A percentile compares a stretch with the other conserved stretches of the same genome.
Conservation (phyloP, 2,113 vertebrate species). For the Terrapene triunguis region DNA sequence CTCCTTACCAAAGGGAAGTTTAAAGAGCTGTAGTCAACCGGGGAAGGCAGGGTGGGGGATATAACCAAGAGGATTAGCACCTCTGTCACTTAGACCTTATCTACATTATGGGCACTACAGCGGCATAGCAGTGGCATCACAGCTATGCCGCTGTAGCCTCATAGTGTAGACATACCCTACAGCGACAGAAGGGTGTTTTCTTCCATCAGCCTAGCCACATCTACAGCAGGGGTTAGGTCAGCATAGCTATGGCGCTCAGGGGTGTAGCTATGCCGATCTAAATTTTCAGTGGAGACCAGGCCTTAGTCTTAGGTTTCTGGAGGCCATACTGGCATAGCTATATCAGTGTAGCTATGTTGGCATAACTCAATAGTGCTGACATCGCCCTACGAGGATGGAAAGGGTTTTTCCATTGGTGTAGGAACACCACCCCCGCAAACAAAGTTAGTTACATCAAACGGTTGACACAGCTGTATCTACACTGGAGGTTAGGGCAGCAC, state of each 20-base stretch:
- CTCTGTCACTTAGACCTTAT: neutral
- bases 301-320: neutral
- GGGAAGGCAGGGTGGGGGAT: neutral
- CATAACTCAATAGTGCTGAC: neutral
- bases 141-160: neutral
- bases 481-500: neutral
- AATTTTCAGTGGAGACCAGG: neutral
- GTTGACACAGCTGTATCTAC: neutral
- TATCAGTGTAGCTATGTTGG: no score
- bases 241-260: neutral
- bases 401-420: neutral
- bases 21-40: neutral
- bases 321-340: neutral
- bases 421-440: neutral
- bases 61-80: neutral
- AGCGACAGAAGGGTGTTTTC: neutral
- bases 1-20: neutral
- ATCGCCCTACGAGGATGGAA: neutral
- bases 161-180: neutral
- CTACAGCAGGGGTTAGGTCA: neutral
- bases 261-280: neutral
- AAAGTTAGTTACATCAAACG: neutral
- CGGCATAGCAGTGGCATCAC: neutral
- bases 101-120: neutral
- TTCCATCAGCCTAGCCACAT: neutral